A percentile compares a stretch with the other conserved stretches of the same genome.
phyloP scores from a whole-genome alignment of 2,797 vertebrate genomes.

The Aeoliscus strigatus region DNA sequence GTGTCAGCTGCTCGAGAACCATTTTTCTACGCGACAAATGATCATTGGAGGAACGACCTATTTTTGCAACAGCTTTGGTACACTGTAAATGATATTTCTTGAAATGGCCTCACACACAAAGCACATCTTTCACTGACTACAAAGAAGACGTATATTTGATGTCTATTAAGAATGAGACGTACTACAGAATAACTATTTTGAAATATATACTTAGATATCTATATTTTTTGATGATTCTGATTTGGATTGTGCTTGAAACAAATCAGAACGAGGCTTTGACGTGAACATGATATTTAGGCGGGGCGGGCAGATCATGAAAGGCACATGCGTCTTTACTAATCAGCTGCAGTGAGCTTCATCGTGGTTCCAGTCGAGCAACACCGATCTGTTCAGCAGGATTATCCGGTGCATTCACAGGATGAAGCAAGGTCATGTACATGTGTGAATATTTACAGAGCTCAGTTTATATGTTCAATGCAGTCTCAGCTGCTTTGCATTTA shows the following conservation, averaged over 20 bases:
- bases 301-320: slow-evolving; percentile 38
- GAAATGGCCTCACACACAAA: slow-evolving; percentile 52
- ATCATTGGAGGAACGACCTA: slow-evolving; percentile 49
- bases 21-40: slow-evolving; percentile 39
- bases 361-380: slow-evolving; percentile 30
- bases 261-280: slow-evolving; percentile 56
- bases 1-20: slow-evolving; percentile 41
- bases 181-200: slow-evolving; percentile 66
- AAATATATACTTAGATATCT: slow-evolving; percentile 67
- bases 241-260: slow-evolving; percentile 58
- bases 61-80: slow-evolving; percentile 66
- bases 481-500: slow-evolving; percentile 64
- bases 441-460: slow-evolving; percentile 65
- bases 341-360: slow-evolving; percentile 47
- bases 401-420: slow-evolving; percentile 55
- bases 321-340: slow-evolving; percentile 52
- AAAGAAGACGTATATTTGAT: slow-evolving; percentile 56
- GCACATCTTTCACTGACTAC: slow-evolving; percentile 59
- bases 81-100: slow-evolving; percentile 66
- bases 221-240: slow-evolving; percentile 67
- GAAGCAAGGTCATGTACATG: slow-evolving; percentile 57
- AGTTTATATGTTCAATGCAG: slow-evolving; percentile 57
- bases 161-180: slow-evolving; percentile 55
- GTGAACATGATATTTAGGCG: slow-evolving; percentile 38
- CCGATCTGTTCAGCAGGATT: slow-evolving; percentile 50